These are phyloP conservation scores for Ciconia nigra DNA, from an alignment of 2,797 vertebrate genomes.

Conservation along the genomic window DNA sequence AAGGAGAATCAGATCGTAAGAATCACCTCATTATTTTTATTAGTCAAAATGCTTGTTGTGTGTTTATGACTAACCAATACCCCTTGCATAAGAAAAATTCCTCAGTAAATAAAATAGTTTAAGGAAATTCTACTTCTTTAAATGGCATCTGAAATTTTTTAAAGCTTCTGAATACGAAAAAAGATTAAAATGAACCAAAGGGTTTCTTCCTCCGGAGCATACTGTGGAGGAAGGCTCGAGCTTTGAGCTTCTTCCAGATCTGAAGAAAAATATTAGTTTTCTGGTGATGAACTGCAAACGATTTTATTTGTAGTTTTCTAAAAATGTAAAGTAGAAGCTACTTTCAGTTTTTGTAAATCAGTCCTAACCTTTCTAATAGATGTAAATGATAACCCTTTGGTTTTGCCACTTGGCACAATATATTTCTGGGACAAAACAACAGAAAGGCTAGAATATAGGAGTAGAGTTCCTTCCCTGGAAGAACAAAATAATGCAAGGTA, in stretches of 20 bases:
- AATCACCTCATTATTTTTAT: background rate
- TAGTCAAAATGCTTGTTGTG: background rate
- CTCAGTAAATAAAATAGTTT: background rate
- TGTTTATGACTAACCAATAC: background rate
- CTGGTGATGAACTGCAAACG: background rate
- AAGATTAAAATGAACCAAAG: background rate
- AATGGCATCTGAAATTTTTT: background rate
- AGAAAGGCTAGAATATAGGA: background rate
- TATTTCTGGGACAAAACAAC: background rate
- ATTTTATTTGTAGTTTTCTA: background rate
- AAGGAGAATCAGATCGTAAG: background rate
- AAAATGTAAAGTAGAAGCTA: background rate
- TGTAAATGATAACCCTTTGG: background rate
- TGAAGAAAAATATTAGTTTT: background rate
- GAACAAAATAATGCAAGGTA: background rate
- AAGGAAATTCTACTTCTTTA: background rate
- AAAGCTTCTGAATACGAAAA: background rate
- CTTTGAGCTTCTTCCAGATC: background rate
- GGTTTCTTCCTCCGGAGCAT: background rate
- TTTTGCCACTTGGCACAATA: background rate
- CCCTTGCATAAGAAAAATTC: background rate
- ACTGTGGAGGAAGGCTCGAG: background rate
- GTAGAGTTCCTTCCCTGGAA: background rate
- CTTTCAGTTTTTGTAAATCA: background rate
- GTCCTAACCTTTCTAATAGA: background rate